phyloP scores from a whole-genome alignment of 37 sponge, comb jelly and placozoan genomes.

The Tethya wilhelma region DNA sequence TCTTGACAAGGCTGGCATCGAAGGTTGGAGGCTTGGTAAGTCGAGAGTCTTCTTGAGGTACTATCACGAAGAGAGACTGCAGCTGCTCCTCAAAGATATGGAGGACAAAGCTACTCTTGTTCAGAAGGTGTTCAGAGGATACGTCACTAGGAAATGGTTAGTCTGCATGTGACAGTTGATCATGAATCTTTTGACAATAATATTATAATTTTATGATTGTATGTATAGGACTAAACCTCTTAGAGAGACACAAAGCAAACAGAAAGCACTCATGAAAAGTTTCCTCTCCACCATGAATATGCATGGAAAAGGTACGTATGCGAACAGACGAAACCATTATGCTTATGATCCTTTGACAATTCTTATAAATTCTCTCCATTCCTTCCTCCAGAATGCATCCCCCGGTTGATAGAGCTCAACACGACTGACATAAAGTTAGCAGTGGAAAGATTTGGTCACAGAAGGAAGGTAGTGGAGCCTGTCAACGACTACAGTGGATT shows the following conservation, averaged over 20 bases:
- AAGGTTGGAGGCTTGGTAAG: constrained; percentile 64
- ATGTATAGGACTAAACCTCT: not conserved
- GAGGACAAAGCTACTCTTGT: constrained; percentile 60
- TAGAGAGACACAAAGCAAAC: constrained; percentile 13
- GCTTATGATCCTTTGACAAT: not conserved
- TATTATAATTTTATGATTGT: not conserved
- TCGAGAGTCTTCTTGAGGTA: constrained; percentile 77
- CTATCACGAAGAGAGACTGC: constrained; percentile 77
- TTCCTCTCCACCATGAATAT: constrained; percentile 3
- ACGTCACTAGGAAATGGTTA: constrained; percentile 61
- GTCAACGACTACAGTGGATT: constrained; percentile 6
- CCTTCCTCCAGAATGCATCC: constrained; percentile 12
- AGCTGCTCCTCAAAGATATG: constrained; percentile 52
- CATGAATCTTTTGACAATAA: not conserved
- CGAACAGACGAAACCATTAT: no score
- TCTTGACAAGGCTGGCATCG: constrained; percentile 48
- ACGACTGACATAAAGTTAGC: constrained; percentile 30
- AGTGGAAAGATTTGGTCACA: constrained; percentile 27
- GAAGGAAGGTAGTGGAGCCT: not conserved
- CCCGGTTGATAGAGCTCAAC: constrained; percentile 20
- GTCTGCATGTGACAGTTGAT: not conserved
- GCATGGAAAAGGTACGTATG: constrained; percentile 29
- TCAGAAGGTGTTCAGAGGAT: constrained; percentile 72
- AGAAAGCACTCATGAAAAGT: not conserved
- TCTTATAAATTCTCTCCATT: not conserved